Evolutionary conservation across 2,113 vertebrate genomes (phyloP), one percentile per base, ranked within the genome.

Genomic region (Xenopus borealis): DNA sequence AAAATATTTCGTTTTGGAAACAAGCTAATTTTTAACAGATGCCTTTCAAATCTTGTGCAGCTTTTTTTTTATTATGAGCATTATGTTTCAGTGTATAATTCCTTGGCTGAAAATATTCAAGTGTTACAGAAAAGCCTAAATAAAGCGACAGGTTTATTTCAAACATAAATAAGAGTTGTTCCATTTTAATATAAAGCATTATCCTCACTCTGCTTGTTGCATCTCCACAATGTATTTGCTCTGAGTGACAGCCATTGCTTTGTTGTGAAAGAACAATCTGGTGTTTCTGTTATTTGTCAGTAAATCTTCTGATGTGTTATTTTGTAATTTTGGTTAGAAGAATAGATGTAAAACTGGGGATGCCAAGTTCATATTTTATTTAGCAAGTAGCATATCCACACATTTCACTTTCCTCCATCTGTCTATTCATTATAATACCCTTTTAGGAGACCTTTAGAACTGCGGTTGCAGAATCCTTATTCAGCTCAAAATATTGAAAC

Each of bases 121-220:
- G 12, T 62, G 17, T 62, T 69, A 40, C 66, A 62, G 57, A 53
- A 75, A 75, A 69, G 58, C 18, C 73, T 69, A 68, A 75, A 62
- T 53, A 33, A 74, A 4, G 19, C 40, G n/a, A 75, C 66, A 69
- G 66, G 45, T 62, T 75, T 69, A 75, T 75, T 62, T 45, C 66
- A 20, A 62, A 62, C 73, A 68, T 74, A 68, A 68, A 75, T 68
- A 75, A 61, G 45, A 59, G 64, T 27, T 68, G 64, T 75, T 75
- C 72, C 18, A 33, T 75, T 67, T 33, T 61, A 68, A 66, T 68
- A 62, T 62, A 75, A 55, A 62, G 23, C 30, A 53, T 63, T 66
- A 66, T 66, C 52, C 33, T n/a, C 30, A 18, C 53, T n/a, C 20
- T 17, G 5, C 19, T 45, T 17, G 53, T 44, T 52, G 16, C n/a